Conservation (phyloP, 2,113 vertebrate genomes). For the Leucosticte australis region DNA sequence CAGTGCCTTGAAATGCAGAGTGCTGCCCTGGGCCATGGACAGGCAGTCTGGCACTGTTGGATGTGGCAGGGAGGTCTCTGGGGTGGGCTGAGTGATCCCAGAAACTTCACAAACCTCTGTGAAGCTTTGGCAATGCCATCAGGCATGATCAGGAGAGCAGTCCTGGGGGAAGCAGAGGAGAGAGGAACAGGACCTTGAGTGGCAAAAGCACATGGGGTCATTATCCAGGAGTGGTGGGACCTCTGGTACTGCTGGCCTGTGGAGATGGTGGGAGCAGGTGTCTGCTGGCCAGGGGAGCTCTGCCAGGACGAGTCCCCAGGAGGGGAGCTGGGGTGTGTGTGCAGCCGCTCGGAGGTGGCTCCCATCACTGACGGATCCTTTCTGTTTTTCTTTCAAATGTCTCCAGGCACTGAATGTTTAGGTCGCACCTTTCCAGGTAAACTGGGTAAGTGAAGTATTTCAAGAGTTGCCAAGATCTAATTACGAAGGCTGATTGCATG, state of each 20-base stretch:
- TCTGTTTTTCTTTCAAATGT: slow-evolving; percentile 60
- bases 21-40: neutral
- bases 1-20: neutral
- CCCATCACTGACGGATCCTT: slow-evolving; percentile 17
- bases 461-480: slow-evolving; percentile 54
- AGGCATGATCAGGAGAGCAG: fast-evolving
- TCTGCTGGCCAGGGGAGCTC: neutral
- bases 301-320: neutral
- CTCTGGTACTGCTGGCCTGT: neutral
- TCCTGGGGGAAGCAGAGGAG: neutral
- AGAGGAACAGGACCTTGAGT: neutral
- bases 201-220: neutral
- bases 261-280: neutral
- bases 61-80: neutral
- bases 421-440: slow-evolving; percentile 63
- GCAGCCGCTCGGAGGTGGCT: neutral
- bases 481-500: slow-evolving; percentile 36
- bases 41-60: neutral
- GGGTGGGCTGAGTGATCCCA: neutral
- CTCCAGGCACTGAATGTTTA: slow-evolving; percentile 54
- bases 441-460: slow-evolving; percentile 47
- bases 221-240: neutral
- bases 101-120: neutral
- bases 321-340: slow-evolving; percentile 10
- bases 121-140: neutral